These are phyloP conservation scores for Drymonia ruficornis DNA, from an alignment of 2,888 invertebrate genomes.

Conservation along the genomic window DNA sequence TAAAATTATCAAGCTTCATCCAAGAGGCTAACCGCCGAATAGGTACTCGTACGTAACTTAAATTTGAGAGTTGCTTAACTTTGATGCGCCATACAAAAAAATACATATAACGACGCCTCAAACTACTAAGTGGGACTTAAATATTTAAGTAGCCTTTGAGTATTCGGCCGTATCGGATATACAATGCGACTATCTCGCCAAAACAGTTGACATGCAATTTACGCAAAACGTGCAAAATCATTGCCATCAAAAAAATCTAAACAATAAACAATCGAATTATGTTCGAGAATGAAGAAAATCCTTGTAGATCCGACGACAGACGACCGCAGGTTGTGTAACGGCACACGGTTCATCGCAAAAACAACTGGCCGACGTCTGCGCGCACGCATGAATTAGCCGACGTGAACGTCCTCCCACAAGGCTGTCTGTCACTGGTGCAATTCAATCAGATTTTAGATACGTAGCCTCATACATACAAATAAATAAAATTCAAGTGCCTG, in stretches of 20 bases:
- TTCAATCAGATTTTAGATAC: conserved; percentile 46
- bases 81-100: no score
- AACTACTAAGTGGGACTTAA: no score
- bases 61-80: no score
- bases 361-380: conserved; percentile 42
- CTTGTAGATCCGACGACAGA: conserved; percentile 21
- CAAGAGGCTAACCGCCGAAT: no score
- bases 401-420: conserved; percentile 67
- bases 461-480: conserved; percentile 36
- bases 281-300: neutral
- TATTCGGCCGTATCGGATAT: no score
- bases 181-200: no score
- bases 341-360: conserved; percentile 37
- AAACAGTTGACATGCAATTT: neutral
- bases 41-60: no score
- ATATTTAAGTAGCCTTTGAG: no score
- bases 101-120: no score
- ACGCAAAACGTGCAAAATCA: conserved; percentile 10
- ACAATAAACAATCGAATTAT: neutral
- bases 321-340: conserved; percentile 39
- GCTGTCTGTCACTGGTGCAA: conserved; percentile 55
- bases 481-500: no score
- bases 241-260: conserved; percentile 7
- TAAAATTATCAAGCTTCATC: no score
- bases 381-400: conserved; percentile 55